phyloP scores from a whole-genome alignment of 2,797 vertebrate genomes.

The Pangasius mekongensis region DNA sequence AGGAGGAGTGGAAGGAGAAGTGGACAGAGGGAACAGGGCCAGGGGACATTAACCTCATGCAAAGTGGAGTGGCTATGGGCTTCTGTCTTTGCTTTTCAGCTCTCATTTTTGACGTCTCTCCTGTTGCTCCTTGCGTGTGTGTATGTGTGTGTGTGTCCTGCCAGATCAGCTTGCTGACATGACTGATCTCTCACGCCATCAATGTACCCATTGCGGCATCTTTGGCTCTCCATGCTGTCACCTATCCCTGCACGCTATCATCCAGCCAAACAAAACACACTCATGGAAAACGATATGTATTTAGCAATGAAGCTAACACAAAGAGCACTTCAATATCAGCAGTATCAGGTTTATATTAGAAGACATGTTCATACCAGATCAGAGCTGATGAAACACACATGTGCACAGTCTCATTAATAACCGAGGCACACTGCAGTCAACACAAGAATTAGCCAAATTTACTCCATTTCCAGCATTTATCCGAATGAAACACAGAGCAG shows the following conservation, averaged over 20 bases:
- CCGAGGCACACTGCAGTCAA: conserved; percentile 2
- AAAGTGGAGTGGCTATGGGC: conserved; percentile 13
- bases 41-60: conserved; percentile 5
- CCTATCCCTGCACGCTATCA: neutral
- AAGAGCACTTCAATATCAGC: neutral
- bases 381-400: conserved; percentile 7
- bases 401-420: conserved; percentile 10
- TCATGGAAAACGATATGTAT: neutral
- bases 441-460: neutral
- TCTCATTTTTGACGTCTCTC: neutral
- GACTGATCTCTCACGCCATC: neutral
- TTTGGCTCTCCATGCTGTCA: neutral
- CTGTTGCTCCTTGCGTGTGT: conserved; percentile 41
- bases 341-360: conserved; percentile 4
- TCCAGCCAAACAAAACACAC: neutral
- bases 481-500: conserved; percentile 12
- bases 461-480: neutral
- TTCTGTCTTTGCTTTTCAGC: neutral
- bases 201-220: neutral
- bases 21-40: conserved; percentile 12
- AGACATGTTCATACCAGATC: neutral
- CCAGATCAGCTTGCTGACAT: conserved; percentile 33
- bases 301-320: neutral
- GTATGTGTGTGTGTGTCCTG: conserved; percentile 44
- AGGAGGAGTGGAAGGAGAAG: conserved; percentile 24